Evolutionary conservation across 2,888 invertebrate species (phyloP), one percentile per base, ranked within the genome.

Genomic region (Melipona beecheii): DNA sequence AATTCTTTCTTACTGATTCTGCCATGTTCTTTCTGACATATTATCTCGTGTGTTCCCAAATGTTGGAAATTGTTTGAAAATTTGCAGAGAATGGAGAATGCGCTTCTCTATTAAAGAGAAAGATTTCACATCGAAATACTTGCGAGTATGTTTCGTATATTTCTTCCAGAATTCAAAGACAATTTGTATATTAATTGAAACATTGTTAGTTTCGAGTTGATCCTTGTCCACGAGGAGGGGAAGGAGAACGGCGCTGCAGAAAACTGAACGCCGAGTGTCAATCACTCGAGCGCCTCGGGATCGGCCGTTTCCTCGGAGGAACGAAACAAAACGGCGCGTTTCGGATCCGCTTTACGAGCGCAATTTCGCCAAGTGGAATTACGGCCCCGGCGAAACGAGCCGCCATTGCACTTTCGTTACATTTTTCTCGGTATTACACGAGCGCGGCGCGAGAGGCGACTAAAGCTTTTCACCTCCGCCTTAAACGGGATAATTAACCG

Each of bases 401-500:
- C 43, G 11, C 43, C 43, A 43, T 43, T 11, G 6, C 69, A 66
- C 68, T 84, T 85, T 84, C 85, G 84, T 85, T 85, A 85, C 71
- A 85, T 84, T 81, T 81, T 70, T 83, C 75, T 81, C 78, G 24
- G 75, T 62, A 70, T 21, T 52, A 21, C 58, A 49, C 15, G 19
- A 31, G 62, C 36, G 49, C 50, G 21, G 69, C 54, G 66, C 68
- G 70, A 65, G 66, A 75, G 78, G 77, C 70, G 86, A 82, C 82
- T 75, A 75, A 76, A 81, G 76, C 85, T 88, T 87, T 88, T 89
- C 89, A 87, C 76, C 87, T 89, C 85, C 79, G 79, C 78, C 83
- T 85, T 78, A 85, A 88, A 85, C 89, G 83, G 89, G 84, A 89
- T 89, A 89, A 88, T 88, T 88, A 88, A 87, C 87, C 86, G 78